Evolutionary conservation across 1,140 invertebrate genomes (phyloP).

Genomic region (Phenacoccus solenopsis): DNA sequence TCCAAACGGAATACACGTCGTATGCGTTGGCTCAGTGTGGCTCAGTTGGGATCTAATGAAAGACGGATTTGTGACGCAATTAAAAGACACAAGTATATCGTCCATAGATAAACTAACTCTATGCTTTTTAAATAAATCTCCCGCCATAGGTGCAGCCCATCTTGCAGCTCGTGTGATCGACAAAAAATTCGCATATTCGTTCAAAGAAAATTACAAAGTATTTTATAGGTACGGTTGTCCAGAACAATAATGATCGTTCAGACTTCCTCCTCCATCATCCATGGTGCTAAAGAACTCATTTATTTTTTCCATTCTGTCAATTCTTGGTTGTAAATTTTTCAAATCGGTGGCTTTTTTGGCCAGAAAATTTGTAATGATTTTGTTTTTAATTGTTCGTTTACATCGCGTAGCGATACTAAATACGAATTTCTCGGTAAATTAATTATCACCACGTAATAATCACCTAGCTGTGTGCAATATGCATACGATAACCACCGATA

Average conservation of each 20-base stretch:
- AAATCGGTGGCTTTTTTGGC: too few relatives aligned
- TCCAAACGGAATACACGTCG: conserved; percentile 56
- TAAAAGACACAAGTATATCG: conserved; percentile 36
- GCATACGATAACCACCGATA: too few relatives aligned
- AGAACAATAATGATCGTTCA: background rate
- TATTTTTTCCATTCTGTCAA: too few relatives aligned
- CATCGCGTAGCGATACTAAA: too few relatives aligned
- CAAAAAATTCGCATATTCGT: conserved; percentile 37
- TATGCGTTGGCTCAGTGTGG: conserved; percentile 94
- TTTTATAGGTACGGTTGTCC: conserved; percentile 40
- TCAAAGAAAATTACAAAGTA: conserved; percentile 37
- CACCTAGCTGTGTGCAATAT: too few relatives aligned
- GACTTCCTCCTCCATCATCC: too few relatives aligned
- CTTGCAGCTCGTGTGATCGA: conserved; percentile 50
- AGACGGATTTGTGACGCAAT: conserved; percentile 43
- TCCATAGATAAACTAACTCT: conserved; percentile 40
- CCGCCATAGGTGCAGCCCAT: conserved; percentile 60
- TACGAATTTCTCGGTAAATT: too few relatives aligned
- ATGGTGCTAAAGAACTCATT: too few relatives aligned
- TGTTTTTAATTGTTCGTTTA: too few relatives aligned
- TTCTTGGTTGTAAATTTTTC: too few relatives aligned
- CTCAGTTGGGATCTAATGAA: conserved; percentile 76
- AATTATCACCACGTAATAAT: too few relatives aligned
- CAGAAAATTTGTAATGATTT: too few relatives aligned
- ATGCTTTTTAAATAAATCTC: conserved; percentile 44